These are phyloP conservation scores for Hyla sarda DNA, from an alignment of 2,113 vertebrate species.

Conservation along the genomic window DNA sequence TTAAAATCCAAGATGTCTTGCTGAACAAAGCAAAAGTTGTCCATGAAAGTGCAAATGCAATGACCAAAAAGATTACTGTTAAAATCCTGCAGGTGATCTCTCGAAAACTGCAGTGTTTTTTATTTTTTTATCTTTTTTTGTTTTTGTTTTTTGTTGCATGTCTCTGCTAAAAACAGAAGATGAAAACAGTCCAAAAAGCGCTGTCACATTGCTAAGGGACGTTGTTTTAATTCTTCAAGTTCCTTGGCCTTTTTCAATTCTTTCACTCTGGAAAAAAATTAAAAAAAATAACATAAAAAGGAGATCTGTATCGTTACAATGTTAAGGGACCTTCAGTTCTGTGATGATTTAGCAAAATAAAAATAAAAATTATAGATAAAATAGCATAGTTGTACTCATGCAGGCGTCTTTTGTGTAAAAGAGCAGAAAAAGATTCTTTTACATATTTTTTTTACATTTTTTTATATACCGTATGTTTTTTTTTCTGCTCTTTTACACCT, in stretches of 20 bases:
- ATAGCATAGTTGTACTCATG: not conserved
- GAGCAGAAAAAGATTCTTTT: not conserved
- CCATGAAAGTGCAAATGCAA: conserved; percentile 89
- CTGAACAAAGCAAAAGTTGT: conserved; percentile 88
- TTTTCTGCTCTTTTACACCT: conserved; percentile 15
- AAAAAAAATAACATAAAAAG: conserved; percentile 75
- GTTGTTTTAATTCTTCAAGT: conserved; percentile 94
- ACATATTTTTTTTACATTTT: not conserved
- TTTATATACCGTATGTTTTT: not conserved
- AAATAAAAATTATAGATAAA: too few species aligned
- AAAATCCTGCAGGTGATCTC: conserved; percentile 83
- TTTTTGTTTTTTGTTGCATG: conserved; percentile 80
- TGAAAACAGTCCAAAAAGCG: conserved; percentile 94
- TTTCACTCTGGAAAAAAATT: conserved; percentile 94
- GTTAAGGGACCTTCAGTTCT: not conserved
- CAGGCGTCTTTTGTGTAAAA: not conserved
- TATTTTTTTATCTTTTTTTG: conserved; percentile 73
- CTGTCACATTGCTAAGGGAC: conserved; percentile 97
- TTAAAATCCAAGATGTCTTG: conserved; percentile 86
- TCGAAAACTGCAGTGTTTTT: conserved; percentile 84
- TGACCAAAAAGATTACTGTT: conserved; percentile 86
- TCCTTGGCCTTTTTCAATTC: conserved; percentile 99
- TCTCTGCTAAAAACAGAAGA: conserved; percentile 97
- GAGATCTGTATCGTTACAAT: conserved; percentile 62
- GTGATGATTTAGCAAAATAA: not conserved